Evolutionary conservation across 2,113 vertebrate genomes (phyloP).

Genomic region (Sylvilagus bachmani): DNA sequence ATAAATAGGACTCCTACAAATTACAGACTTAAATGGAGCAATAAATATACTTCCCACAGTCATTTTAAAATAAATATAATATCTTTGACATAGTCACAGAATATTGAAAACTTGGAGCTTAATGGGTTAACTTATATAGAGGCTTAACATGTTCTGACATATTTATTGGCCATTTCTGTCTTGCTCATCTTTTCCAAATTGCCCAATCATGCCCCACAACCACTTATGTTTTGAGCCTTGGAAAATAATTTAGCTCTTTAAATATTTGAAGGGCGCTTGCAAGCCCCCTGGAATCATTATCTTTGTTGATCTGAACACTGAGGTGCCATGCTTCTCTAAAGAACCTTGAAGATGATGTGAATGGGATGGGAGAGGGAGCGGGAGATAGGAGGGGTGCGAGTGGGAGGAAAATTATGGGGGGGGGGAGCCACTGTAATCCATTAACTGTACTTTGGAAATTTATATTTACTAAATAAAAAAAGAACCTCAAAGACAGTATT

Average conservation of each 20-base stretch:
- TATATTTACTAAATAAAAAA: too few relatives aligned
- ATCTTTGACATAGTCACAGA: too few relatives aligned
- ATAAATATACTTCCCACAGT: too few relatives aligned
- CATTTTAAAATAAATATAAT: too few relatives aligned
- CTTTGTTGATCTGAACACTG: conserved; percentile 17
- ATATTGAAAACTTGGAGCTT: too few relatives aligned
- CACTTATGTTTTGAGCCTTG: conserved; percentile 1
- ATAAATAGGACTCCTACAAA: too few relatives aligned
- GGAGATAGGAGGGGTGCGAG: too few relatives aligned
- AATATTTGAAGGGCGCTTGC: background rate
- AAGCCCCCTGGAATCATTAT: background rate
- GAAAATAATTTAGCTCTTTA: conserved; percentile 48
- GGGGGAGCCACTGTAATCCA: too few relatives aligned
- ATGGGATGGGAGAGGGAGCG: too few relatives aligned
- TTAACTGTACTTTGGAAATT: too few relatives aligned
- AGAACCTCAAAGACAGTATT: background rate
- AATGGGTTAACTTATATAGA: background rate
- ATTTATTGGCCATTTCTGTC: conserved; percentile 40
- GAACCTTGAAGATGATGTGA: background rate
- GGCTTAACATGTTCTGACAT: conserved; percentile 1
- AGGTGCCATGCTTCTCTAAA: background rate
- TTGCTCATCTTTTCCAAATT: conserved; percentile 26
- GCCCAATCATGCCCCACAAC: background rate
- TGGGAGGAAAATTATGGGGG: too few relatives aligned
- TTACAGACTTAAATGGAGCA: too few relatives aligned